Base-by-base conservation (phyloP, 2,113 vertebrate genomes). In the Petrocephalus microphthalmus region DNA sequence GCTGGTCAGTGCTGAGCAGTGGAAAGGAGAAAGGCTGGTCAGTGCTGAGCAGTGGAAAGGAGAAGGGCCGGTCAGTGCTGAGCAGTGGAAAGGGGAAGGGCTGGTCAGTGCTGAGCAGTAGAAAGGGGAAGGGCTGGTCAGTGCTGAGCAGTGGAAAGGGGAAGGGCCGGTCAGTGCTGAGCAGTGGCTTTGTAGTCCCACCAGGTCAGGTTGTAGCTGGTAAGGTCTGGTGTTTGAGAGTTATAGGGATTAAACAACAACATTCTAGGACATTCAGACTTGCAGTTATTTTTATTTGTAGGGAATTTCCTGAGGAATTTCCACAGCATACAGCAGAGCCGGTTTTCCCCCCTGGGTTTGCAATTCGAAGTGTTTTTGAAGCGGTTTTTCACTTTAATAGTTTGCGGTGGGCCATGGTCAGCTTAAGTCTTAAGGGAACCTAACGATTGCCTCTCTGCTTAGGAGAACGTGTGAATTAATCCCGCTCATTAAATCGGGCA, bases 321-420 rank as follows among this genome's bases (percentile, higher is more conserved):
- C 60, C 60, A 67, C n/a, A 29, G 10, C 60, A 10, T 67, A 13
- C 25, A 29, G 5, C 10, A 67, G 11, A 67, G 60, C 25, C 10
- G 3, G 60, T 29, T 10, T 13, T 29, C 3, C 57, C n/a, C 25
- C n/a, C 25, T 10, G 25, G 25, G n/a, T 67, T 29, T 29, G 60
- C 60, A 29, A 22, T 88, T 49, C 56, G 19, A 84, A 60, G 42
- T 37, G 53, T 64, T 84, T 84, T 47, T 19, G 83, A 88, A 49
- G 81, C n/a, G 20, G 20, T 47, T 60, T 78, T 33, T 78, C 17
- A 42, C 33, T 78, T 19, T 78, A 78, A 42, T 15, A 78, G 33
- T 78, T 78, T 78, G 71, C 33, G 33, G 71, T 78, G 71, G 71
- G 78, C 53, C 87, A 84, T 60, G 29, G 54, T 88, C 57, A 88